Evolutionary conservation across 1,140 invertebrate species (phyloP).

Genomic region (Campoletis sonorensis): DNA sequence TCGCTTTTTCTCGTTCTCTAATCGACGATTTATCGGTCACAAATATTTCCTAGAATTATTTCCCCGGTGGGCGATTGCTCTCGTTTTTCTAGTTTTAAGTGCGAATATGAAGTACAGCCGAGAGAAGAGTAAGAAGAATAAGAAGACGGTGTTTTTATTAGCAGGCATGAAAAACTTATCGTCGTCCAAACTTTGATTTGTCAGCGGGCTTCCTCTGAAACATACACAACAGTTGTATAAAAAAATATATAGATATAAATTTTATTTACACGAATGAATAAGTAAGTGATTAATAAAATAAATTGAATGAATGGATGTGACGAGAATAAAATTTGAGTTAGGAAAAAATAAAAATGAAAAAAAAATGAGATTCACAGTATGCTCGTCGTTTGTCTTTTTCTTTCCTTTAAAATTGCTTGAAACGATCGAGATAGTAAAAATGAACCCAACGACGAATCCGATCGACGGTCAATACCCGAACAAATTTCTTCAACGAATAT

Average conservation of each 20-base stretch:
- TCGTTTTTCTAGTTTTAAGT: conserved; percentile 19
- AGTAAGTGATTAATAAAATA: not conserved
- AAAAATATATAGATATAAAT: not conserved
- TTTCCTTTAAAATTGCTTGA: conserved; percentile 25
- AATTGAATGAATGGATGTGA: not conserved
- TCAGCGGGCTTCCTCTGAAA: conserved; percentile 34
- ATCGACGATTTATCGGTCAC: not conserved
- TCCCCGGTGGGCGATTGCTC: not conserved
- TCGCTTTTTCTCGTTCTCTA: no score
- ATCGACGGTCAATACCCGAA: not conserved
- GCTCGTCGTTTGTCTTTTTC: not conserved
- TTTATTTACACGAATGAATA: conserved; percentile 19
- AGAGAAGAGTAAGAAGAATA: conserved; percentile 24
- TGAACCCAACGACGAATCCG: not conserved
- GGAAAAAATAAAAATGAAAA: not conserved
- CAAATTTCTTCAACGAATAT: conserved; percentile 22
- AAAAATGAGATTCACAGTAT: not conserved
- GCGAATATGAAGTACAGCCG: conserved; percentile 4
- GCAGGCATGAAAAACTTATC: conserved; percentile 20
- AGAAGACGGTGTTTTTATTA: conserved; percentile 8
- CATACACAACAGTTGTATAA: conserved; percentile 2
- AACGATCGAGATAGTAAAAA: conserved; percentile 28
- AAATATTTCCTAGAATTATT: not conserved
- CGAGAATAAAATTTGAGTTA: not conserved
- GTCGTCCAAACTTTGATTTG: conserved; percentile 18